Evolutionary conservation across 2,888 invertebrate species (phyloP).

Genomic region (Buathra laborator): DNA sequence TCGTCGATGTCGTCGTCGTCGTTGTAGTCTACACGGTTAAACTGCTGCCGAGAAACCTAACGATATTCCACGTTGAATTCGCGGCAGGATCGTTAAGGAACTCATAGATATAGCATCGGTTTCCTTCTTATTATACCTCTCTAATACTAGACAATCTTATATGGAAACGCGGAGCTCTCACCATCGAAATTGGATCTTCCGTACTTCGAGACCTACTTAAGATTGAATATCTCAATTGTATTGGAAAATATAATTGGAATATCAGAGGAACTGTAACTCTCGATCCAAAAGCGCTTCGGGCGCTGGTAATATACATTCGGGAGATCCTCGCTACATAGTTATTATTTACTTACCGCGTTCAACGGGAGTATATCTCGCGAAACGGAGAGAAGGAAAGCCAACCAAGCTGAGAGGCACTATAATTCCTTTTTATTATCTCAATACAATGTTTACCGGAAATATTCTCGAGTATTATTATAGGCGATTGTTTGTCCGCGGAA

Average conservation of each 20-base stretch:
- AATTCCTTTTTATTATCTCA: too few species aligned
- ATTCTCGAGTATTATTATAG: too few species aligned
- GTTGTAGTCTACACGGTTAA: conserved; percentile 42
- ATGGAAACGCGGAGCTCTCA: background rate
- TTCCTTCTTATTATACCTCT: background rate
- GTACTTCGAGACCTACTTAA: conserved; percentile 1
- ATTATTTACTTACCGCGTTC: too few species aligned
- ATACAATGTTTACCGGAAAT: too few species aligned
- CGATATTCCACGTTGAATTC: conserved; percentile 50
- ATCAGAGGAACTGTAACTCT: background rate
- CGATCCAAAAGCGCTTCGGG: background rate
- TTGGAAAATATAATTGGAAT: conserved; percentile 52
- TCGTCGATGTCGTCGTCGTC: conserved; percentile 26
- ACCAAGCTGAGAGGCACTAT: too few species aligned
- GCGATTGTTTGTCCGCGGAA: background rate
- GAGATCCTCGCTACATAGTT: background rate
- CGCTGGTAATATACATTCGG: background rate
- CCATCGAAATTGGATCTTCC: conserved; percentile 39
- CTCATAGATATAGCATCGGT: background rate
- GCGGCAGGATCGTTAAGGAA: background rate
- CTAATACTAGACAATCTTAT: background rate
- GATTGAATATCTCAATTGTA: conserved; percentile 38
- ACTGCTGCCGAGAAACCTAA: conserved; percentile 49
- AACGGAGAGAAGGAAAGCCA: too few species aligned
- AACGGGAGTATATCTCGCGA: too few species aligned